Conservation (phyloP, 1,140 invertebrate species). For the Brachionus angularis region DNA sequence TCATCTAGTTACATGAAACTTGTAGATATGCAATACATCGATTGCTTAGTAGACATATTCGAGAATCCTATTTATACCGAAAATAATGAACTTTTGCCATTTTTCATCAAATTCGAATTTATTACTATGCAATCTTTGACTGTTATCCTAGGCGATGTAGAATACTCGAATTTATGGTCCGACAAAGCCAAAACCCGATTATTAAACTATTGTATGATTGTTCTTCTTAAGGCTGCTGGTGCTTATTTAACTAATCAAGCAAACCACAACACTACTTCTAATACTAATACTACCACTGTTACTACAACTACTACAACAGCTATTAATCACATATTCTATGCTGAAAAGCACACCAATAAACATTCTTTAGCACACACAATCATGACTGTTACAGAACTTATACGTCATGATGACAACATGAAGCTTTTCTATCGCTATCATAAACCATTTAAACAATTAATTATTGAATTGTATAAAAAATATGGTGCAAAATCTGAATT, state of each 20-base stretch:
- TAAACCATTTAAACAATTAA: slow-evolving; percentile 27
- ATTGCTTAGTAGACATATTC: slow-evolving; percentile 12
- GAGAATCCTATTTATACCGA: neutral
- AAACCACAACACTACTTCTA: neutral
- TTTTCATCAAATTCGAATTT: slow-evolving; percentile 43
- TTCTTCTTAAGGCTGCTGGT: neutral
- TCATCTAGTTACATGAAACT: neutral
- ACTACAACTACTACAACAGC: neutral
- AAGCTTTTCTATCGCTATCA: slow-evolving; percentile 36
- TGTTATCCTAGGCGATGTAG: neutral
- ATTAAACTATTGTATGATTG: slow-evolving; percentile 20
- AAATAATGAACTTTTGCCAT: neutral
- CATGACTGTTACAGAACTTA: slow-evolving; percentile 24
- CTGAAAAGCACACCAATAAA: slow-evolving; percentile 9
- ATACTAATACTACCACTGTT: neutral
- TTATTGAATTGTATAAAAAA: slow-evolving; percentile 37
- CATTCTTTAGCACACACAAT: slow-evolving; percentile 17
- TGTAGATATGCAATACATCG: slow-evolving; percentile 37
- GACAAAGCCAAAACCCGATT: slow-evolving; percentile 21
- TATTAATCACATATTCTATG: slow-evolving; percentile 33
- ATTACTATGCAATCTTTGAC: slow-evolving; percentile 24
- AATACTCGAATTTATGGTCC: neutral
- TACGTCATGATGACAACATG: slow-evolving; percentile 28
- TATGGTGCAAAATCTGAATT: slow-evolving; percentile 20
- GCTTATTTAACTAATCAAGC: neutral